Base-by-base conservation (phyloP, 2,797 vertebrate genomes). In the Cichlasoma orientale region DNA sequence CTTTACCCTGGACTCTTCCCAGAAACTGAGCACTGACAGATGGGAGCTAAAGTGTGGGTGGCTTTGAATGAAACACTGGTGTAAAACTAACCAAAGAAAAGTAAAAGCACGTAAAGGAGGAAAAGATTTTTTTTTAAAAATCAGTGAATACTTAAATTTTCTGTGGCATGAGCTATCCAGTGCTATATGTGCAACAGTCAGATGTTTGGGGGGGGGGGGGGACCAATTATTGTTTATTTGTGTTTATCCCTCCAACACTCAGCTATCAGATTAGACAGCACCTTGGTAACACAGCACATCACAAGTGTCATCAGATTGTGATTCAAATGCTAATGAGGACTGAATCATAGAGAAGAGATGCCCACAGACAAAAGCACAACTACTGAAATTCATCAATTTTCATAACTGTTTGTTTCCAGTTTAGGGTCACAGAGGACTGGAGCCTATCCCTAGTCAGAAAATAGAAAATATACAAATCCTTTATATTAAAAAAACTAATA, bases 121-220 rank as follows among this genome's bases (percentile, higher is more conserved):
- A 16, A 31, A 68, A 27, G 16, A 33, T 31, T 31, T 31, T 31
- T 31, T 6, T 31, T 31, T 31, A 31, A 31, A 33, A 33, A 33
- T 33, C 31, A 33, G 31, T 33, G 31, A 33, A 33, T 31, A 31
- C 6, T 31, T 31, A 31, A 31, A 7, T 31, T 31, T 31, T 36
- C 2, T 36, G 33, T 36, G 33, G 8, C 31, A 31, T 31, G 29
- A 31, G 29, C 1, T 33, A 9, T n/a, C 2, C 18, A 0, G 0
- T 50, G 16, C 19, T 31, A 29, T 3, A 50, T 50, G 6, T 29
- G 18, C 10, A 50, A 44, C 41, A 5, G 63, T 68, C 41, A 68
- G 10, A 29, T n/a, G 4, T 25, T 25, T 13, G 44, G 5, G 14
- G 44, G 13, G 38, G 9, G 2, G 19, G 27, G 29, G 29, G 12